Evolutionary conservation across 2,797 vertebrate species (phyloP).

Genomic region (Anguilla megastoma): DNA sequence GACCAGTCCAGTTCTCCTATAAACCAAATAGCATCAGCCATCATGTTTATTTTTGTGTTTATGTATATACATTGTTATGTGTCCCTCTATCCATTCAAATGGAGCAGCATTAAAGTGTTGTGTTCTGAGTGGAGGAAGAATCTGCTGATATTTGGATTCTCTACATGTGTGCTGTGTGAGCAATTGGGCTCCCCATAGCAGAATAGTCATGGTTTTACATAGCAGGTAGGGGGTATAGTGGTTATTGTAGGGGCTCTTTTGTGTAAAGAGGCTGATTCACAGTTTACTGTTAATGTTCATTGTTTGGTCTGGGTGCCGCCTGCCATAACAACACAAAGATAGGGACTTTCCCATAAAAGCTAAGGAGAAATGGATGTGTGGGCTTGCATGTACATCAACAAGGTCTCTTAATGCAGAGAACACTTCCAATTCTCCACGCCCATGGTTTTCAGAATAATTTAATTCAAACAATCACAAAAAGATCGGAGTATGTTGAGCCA

Average conservation of each 20-base stretch:
- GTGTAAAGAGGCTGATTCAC: conserved; percentile 1
- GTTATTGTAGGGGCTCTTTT: conserved; percentile 1
- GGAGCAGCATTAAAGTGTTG: background rate
- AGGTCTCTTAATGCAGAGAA: background rate
- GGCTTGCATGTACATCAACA: background rate
- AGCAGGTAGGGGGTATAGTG: background rate
- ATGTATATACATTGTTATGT: background rate
- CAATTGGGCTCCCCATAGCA: background rate
- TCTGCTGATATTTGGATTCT: background rate
- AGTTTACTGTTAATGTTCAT: background rate
- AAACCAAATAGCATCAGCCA: background rate
- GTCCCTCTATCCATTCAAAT: background rate
- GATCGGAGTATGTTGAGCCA: background rate
- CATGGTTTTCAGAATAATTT: background rate
- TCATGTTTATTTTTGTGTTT: background rate
- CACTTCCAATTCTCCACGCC: background rate
- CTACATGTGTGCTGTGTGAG: background rate
- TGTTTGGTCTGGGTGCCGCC: background rate
- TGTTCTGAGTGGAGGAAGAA: background rate
- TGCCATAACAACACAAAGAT: conserved; percentile 1
- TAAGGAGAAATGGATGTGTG: background rate
- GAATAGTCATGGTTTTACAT: background rate
- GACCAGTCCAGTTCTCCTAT: background rate
- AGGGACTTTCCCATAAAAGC: conserved; percentile 1
- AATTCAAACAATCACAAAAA: conserved; percentile 8